Conservation (phyloP, 2,888 invertebrate species). For the Adelognathus sp. region DNA sequence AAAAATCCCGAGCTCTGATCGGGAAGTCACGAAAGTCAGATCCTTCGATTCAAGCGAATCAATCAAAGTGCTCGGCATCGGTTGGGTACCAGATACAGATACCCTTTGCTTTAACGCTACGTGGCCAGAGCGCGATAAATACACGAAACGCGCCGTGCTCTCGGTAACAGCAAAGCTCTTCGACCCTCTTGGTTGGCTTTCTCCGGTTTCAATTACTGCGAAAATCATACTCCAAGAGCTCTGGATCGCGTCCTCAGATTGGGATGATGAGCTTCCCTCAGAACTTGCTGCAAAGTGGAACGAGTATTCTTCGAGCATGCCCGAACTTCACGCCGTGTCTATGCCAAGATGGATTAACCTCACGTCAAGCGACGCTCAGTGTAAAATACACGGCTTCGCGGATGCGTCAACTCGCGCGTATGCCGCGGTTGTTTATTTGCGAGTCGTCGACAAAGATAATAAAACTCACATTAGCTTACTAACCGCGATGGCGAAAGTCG, state of each 20-base stretch:
- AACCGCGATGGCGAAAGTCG: neutral
- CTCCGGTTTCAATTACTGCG: slow-evolving; percentile 32
- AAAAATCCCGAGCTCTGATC: neutral
- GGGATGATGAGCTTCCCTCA: slow-evolving; percentile 32
- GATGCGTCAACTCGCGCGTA: slow-evolving; percentile 41
- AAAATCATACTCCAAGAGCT: slow-evolving; percentile 38
- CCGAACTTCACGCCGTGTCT: neutral
- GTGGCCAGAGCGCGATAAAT: neutral
- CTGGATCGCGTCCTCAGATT: slow-evolving; percentile 25
- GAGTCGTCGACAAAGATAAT: neutral
- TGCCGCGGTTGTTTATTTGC: slow-evolving; percentile 29
- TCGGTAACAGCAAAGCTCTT: slow-evolving; percentile 4
- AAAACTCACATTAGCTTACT: neutral
- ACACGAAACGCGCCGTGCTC: neutral
- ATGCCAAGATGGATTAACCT: slow-evolving; percentile 45
- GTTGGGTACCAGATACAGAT: neutral
- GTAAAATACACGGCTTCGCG: slow-evolving; percentile 41
- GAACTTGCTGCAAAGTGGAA: slow-evolving; percentile 13
- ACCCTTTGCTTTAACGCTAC: neutral
- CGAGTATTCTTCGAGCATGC: neutral
- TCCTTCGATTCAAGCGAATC: slow-evolving; percentile 20
- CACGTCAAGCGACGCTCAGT: neutral
- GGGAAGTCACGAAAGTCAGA: slow-evolving; percentile 3
- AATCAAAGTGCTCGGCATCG: slow-evolving; percentile 20
- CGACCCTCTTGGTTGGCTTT: slow-evolving; percentile 16